Evolutionary conservation across 2,888 invertebrate genomes (phyloP).

Genomic region (Parasteatoda lunata): DNA sequence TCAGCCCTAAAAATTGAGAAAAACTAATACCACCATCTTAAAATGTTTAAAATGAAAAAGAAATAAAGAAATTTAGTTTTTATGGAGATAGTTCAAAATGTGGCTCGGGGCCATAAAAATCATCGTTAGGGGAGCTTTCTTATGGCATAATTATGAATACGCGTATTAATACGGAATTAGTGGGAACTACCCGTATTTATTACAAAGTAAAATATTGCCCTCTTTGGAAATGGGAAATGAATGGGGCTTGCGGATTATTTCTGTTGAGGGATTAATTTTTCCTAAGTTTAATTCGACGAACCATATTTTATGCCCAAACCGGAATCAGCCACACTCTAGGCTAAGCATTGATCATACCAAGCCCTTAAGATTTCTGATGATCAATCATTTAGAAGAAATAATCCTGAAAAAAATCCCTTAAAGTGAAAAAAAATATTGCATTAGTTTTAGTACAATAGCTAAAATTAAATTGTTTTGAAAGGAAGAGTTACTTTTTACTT

Average conservation of each 20-base stretch:
- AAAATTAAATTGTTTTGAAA: conserved; percentile 11
- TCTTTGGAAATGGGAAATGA: conserved; percentile 14
- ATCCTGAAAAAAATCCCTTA: background rate
- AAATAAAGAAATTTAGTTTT: conserved; percentile 14
- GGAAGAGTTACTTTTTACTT: no score
- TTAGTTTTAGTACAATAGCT: background rate
- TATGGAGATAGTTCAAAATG: conserved; percentile 51
- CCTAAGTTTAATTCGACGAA: conserved; percentile 28
- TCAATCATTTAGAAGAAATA: conserved; percentile 31
- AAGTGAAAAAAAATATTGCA: background rate
- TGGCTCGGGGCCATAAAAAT: conserved; percentile 54
- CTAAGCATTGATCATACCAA: conserved; percentile 21
- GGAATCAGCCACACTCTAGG: background rate
- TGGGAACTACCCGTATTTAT: conserved; percentile 55
- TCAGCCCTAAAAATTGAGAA: conserved; percentile 12
- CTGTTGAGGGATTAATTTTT: conserved; percentile 59
- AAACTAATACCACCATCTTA: conserved; percentile 22
- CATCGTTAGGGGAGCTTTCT: conserved; percentile 44
- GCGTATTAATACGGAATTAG: conserved; percentile 59
- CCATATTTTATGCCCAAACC: conserved; percentile 34
- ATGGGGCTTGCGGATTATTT: conserved; percentile 46
- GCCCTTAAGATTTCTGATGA: conserved; percentile 27
- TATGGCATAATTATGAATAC: conserved; percentile 59
- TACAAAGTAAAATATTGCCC: conserved; percentile 57
- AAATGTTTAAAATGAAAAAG: conserved; percentile 11